phyloP scores from a whole-genome alignment of 1,140 invertebrate species.

The Apis laboriosa region DNA sequence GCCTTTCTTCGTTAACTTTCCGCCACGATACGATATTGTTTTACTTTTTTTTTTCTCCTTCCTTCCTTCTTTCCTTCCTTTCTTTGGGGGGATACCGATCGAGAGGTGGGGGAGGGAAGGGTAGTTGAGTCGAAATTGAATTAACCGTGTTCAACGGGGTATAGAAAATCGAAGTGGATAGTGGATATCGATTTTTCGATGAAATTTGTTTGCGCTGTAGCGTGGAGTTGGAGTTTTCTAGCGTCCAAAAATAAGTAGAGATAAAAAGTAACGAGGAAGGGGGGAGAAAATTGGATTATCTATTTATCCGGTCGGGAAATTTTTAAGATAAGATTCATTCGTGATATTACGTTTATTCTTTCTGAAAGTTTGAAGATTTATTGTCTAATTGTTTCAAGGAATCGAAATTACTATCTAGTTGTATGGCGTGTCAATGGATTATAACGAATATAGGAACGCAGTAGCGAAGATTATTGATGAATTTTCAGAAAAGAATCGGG shows the following conservation, averaged over 20 bases:
- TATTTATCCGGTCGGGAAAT: too few relatives aligned
- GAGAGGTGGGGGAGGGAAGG: too few relatives aligned
- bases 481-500: neutral
- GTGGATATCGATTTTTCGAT: neutral
- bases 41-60: neutral
- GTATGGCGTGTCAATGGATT: neutral
- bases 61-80: too few relatives aligned
- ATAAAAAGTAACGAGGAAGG: too few relatives aligned
- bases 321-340: too few relatives aligned
- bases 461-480: neutral
- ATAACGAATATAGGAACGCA: neutral
- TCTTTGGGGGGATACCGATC: neutral
- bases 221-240: too few relatives aligned
- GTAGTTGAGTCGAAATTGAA: neutral
- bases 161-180: neutral
- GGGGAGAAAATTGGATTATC: too few relatives aligned
- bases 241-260: too few relatives aligned
- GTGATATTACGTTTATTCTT: too few relatives aligned
- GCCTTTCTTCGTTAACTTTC: slow-evolving; percentile 3
- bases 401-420: neutral
- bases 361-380: too few relatives aligned
- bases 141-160: neutral
- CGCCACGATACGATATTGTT: neutral
- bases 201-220: neutral
- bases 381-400: too few relatives aligned